Conservation (phyloP, 2,797 vertebrate genomes). For the Gephyroberyx darwinii region DNA sequence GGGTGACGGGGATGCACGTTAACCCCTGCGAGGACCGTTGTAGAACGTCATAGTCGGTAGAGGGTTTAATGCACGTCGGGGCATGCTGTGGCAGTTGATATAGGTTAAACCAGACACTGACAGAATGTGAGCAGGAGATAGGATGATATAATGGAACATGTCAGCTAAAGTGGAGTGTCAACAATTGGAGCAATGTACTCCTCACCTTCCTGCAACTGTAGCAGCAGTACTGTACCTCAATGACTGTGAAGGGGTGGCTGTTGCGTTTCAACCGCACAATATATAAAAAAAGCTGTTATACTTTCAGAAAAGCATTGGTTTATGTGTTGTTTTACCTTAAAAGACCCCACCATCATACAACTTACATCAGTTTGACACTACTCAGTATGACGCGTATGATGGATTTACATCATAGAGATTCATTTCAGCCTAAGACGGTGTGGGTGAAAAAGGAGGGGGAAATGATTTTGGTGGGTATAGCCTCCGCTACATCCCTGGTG, state of each 20-base stretch:
- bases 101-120: slow-evolving; percentile 35
- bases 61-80: slow-evolving; percentile 29
- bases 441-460: background rate
- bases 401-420: background rate
- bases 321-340: too few species aligned
- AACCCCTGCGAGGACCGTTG: slow-evolving; percentile 54
- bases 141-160: slow-evolving; percentile 50
- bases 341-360: too few species aligned
- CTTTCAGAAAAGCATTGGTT: too few species aligned
- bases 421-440: background rate
- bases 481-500: background rate
- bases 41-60: slow-evolving; percentile 54
- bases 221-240: slow-evolving; percentile 28
- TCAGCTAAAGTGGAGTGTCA: slow-evolving; percentile 42
- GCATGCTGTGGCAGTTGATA: slow-evolving; percentile 36
- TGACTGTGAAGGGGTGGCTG: slow-evolving; percentile 15
- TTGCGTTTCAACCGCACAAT: slow-evolving; percentile 27
- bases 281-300: too few species aligned
- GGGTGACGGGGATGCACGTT: slow-evolving; percentile 18
- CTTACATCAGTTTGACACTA: too few species aligned
- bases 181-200: slow-evolving; percentile 38
- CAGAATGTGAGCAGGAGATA: slow-evolving; percentile 21
- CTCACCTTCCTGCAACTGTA: slow-evolving; percentile 27
- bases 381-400: slow-evolving; percentile 5
- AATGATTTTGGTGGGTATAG: background rate